Percentiles rank a stretch among this genome's conserved stretches.
Conservation (phyloP, 2,797 vertebrate genomes). For the Poecilia velifera region DNA sequence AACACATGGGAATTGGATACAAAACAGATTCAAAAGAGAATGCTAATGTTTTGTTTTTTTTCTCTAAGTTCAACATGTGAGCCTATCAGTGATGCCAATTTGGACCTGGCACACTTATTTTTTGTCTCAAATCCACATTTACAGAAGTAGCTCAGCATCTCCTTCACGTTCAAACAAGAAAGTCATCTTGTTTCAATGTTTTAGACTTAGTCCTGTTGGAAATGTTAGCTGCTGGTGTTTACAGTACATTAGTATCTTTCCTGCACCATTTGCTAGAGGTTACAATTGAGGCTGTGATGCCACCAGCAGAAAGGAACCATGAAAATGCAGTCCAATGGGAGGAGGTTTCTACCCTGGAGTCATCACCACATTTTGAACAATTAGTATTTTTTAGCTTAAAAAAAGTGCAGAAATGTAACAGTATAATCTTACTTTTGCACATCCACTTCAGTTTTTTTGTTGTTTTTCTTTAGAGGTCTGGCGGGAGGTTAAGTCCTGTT, state of each 20-base stretch:
- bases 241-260: not conserved
- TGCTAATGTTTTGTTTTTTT: not conserved
- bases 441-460: not conserved
- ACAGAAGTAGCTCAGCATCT: not conserved
- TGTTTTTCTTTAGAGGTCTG: not conserved
- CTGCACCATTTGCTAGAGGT: not conserved
- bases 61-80: not conserved
- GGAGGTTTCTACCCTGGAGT: not conserved
- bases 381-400: not conserved
- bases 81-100: not conserved
- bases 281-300: not conserved
- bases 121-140: not conserved
- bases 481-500: not conserved
- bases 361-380: not conserved
- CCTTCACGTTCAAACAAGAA: not conserved
- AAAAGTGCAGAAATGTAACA: not conserved
- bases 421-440: not conserved
- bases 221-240: not conserved
- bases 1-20: not conserved
- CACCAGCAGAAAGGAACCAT: not conserved
- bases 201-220: not conserved
- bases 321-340: not conserved
- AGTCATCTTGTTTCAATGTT: not conserved
- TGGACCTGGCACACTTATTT: not conserved
- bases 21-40: not conserved